phyloP scores from a whole-genome alignment of 1,140 invertebrate genomes.

The Drepana arcuata region DNA sequence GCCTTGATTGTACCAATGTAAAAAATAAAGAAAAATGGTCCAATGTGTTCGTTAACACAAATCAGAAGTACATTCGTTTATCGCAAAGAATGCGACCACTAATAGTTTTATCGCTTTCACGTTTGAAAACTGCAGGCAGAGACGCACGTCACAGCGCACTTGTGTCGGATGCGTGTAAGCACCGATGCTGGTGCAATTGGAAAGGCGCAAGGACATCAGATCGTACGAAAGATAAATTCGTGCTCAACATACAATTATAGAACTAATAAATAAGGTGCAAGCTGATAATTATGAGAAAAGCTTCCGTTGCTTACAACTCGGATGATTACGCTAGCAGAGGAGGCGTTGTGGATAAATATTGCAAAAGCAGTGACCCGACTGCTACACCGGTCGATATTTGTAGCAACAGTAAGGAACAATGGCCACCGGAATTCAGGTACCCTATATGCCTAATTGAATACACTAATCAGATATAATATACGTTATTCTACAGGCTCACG shows the following conservation, averaged over 20 bases:
- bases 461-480: background rate
- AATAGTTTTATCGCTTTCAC: conserved; percentile 8
- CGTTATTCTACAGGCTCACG: background rate
- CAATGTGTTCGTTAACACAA: conserved; percentile 7
- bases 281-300: conserved; percentile 19
- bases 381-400: conserved; percentile 17
- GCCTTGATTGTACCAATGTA: conserved; percentile 3
- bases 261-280: conserved; percentile 4
- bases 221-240: conserved; percentile 9
- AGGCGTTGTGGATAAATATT: conserved; percentile 28
- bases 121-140: background rate
- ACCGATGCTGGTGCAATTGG: conserved; percentile 2
- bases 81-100: conserved; percentile 7
- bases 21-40: background rate
- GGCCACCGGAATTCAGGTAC: conserved; percentile 6
- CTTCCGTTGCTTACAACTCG: conserved; percentile 21
- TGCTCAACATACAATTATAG: conserved; percentile 9
- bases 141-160: conserved; percentile 1
- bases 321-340: conserved; percentile 25
- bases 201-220: conserved; percentile 9
- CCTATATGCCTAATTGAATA: background rate
- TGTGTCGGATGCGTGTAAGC: conserved; percentile 2
- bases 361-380: conserved; percentile 24
- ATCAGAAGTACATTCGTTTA: conserved; percentile 5
- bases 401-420: conserved; percentile 24